Base-by-base conservation (phyloP, 2,888 invertebrate genomes). In the Caenorhabditis sp. region DNA sequence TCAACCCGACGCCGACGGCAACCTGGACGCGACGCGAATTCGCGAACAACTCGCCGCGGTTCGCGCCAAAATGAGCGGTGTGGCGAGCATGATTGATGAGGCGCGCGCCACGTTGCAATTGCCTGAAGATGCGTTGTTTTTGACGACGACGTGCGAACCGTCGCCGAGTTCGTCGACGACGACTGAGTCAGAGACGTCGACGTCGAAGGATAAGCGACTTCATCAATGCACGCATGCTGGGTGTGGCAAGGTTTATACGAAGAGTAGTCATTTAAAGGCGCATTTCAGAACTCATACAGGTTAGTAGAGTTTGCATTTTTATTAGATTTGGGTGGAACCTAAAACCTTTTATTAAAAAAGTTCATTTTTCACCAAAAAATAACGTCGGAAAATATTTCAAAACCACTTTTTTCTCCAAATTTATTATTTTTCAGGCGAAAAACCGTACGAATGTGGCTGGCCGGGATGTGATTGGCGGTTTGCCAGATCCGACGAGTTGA, bases 221-320 rank as follows among this genome's bases (percentile, higher is more conserved):
- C 81, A 81, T 50, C 77, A 79, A 53, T 82, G 81, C 49, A 69
- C 77, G 1, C 77, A 82, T 78, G 78, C 78, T 51, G 77, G 80
- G 21, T 86, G 86, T 66, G 81, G 78, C 24, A 86, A 86, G 55
- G 78, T 84, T 55, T 86, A 86, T 76, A 86, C 86, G 31, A 86
- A 86, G 62, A 83, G 83, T 67, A 82, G 82, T 51, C 86, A 86
- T 78, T 81, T 86, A 58, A 86, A 86, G 67, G 86, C 86, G 0
- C 86, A 86, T 69, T 79, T 79, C 59, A 67, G 86, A 21, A 81
- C 85, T 8, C 87, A 86, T 68, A 85, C 85, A 63, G 86, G 86
- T 86, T 55, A 55, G 78, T 36, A 27, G 57, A 27, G 36, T n/a
- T n/a, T n/a, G n/a, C n/a, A n/a, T n/a, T n/a, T n/a, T n/a, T n/a